Evolutionary conservation across 2,888 invertebrate species (phyloP), one percentile per base, ranked within the genome.

Genomic region (Syrphus vitripennis): DNA sequence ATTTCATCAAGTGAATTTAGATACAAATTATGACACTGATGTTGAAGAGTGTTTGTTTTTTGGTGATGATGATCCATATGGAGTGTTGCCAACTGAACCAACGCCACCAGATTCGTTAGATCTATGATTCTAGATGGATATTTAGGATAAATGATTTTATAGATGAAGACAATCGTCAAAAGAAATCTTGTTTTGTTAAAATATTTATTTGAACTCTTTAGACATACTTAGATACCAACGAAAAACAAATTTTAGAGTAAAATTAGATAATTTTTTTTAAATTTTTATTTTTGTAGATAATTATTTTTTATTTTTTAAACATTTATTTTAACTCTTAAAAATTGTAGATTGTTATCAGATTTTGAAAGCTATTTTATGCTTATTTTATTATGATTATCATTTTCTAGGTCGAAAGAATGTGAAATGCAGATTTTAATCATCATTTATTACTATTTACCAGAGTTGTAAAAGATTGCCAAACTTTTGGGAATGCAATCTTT

Each of bases 11-110:
- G 93, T 95, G 83, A 94, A 95, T 89, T 92, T 94, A 4, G 95
- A 95, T 90, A 94, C 95, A 2, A 94, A 94, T 67, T 95, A 94
- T 89, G 94, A 94, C 81, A 94, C 94, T 69, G 95, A 94, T 67
- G 94, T 95, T 0, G 94, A 95, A 89, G 95, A 95, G 89, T 93
- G 93, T 84, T 94, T 95, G 74, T 95, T 94, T 88, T 90, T 94
- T 88, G 94, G 94, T 3, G 94, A 94, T 84, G 92, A 92, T 53
- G 94, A 95, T 90, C 93, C 94, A 1, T 93, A 94, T 63, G 91
- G 94, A 57, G 93, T 94, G n/a, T 89, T 94, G 55, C 94, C 94
- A 50, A 94, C 94, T 87, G 92, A 94, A 88, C 94, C 94, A 57
- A 94, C 94, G 55, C 94, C 94, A 24, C 94, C 95, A 10, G 92